Evolutionary conservation across 1,140 invertebrate genomes (phyloP), one percentile per base, ranked within the genome.

Genomic region (Meloidogyne chitwoodi): DNA sequence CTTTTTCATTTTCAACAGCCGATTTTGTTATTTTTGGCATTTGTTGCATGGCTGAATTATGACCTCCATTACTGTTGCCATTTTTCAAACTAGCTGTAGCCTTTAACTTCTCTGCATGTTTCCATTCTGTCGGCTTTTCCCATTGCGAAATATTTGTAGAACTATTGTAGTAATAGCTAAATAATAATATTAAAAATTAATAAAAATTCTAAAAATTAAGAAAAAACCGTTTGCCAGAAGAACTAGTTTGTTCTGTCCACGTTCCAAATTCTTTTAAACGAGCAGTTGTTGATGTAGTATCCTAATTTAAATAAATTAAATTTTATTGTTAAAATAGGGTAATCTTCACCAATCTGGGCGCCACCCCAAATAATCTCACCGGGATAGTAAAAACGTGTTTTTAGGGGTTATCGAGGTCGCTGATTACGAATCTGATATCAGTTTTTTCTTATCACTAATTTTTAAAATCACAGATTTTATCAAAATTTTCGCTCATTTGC

Each of bases 111-210:
- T 77, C 76, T 19, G 62, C 62, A 44, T 79, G 76, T 48, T 72
- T 82, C 80, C 80, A 82, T 67, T 81, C 80, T 19, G 22, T 27
- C 16, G 80, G 80, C n/a, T 82, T 82, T 56, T 73, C 74, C 80
- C 80, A 82, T 56, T 82, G 80, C 4, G 77, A 81, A 26, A 81
- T 34, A 26, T 82, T 80, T 26, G 79, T 82, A 14, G 70, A 48
- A 16, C 69, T n/a, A 34, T 82, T 84, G 79, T 82, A 82, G 74
- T 81, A 82, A 69, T 82, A 72, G 10, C 70, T 72, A 8, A 62
- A 44, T 24, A 4, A 62, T 3, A 24, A 44, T 62, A 72, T 11
- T 29, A 6, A 64, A 19, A 6, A 27, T 12, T n/a, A n/a, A n/a
- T n/a, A 26, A 29, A 72, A 63, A n/a, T 48, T 24, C 14, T 2